Conservation (phyloP, 2,113 vertebrate genomes). For the Triplophysa tibetana region DNA sequence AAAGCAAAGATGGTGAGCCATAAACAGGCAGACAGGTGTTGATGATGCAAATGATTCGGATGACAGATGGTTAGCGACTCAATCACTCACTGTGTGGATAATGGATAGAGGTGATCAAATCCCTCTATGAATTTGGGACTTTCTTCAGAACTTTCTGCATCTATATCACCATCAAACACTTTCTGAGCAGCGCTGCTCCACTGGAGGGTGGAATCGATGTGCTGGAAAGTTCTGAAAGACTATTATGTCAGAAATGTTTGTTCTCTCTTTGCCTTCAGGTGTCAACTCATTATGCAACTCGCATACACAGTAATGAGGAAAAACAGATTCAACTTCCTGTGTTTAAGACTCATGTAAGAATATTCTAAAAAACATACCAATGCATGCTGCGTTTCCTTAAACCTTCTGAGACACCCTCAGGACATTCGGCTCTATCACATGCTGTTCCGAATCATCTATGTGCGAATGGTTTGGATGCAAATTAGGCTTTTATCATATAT, state of each 20-base stretch:
- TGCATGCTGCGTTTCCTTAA: not conserved
- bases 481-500: not conserved
- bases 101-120: slow-evolving; percentile 99
- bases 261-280: slow-evolving; percentile 38
- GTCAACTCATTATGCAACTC: slow-evolving; percentile 34
- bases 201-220: slow-evolving; percentile 39
- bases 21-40: slow-evolving; percentile 90
- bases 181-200: slow-evolving; percentile 41
- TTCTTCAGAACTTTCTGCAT: slow-evolving; percentile 94
- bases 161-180: slow-evolving; percentile 78
- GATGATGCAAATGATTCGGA: slow-evolving; percentile 96
- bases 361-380: slow-evolving; percentile 4
- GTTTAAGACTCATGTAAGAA: slow-evolving; percentile 23
- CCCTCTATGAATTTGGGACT: slow-evolving; percentile 96
- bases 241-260: slow-evolving; percentile 20
- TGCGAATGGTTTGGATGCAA: not conserved
- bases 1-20: slow-evolving; percentile 70
- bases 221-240: slow-evolving; percentile 34
- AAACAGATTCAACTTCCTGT: slow-evolving; percentile 10
- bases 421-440: not conserved
- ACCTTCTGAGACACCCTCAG: not conserved
- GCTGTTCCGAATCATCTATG: not conserved
- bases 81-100: slow-evolving; percentile 95
- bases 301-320: slow-evolving; percentile 28
- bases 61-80: slow-evolving; percentile 98